Evolutionary conservation across 1,140 invertebrate species (phyloP), one percentile per base, ranked within the genome.

Genomic region (Thereuonema tuberculata): DNA sequence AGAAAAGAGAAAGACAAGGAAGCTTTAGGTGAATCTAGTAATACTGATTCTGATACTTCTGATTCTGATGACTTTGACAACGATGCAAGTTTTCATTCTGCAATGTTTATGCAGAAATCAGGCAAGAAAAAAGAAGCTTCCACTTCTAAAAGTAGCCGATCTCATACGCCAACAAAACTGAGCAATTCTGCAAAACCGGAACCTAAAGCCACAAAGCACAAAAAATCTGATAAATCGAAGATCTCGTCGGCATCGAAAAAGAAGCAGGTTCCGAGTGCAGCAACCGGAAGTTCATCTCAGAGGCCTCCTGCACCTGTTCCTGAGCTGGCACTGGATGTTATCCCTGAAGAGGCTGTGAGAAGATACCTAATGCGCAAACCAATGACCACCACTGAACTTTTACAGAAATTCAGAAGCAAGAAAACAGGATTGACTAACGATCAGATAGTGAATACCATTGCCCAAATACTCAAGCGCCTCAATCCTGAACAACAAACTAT

Each of bases 341-440:
- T 95, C n/a, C 91, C 87, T 1, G 93, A 98, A 73, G 93, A 97
- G 66, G 86, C 90, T 1, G 91, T 98, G 2, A 77, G 91, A 21
- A 79, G 93, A 20, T 98, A 98, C 72, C 76, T 98, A 20, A 87
- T 88, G 67, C 80, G 94, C 0, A 97, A 97, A 70, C 93, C 93
- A 1, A 94, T 97, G 85, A 97, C 93, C 0, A 87, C 93, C 0
- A 95, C 89, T 0, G 93, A 97, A 70, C 73, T 98, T 17, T 71
- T 97, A 3, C 88, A 93, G 49, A 96, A 97, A 75, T 95, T 97
- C 74, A 94, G 93, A 72, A 88, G 86, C 23, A 94, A 94, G 71
- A 91, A 93, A 67, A 89, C 87, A n/a, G 89, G 89, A 14, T 78
- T 95, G 28, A 84, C 82, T 21, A 88, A 84, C 56, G 89, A 96